Evolutionary conservation across 2,888 invertebrate genomes (phyloP).

Genomic region (Netelia virgata): DNA sequence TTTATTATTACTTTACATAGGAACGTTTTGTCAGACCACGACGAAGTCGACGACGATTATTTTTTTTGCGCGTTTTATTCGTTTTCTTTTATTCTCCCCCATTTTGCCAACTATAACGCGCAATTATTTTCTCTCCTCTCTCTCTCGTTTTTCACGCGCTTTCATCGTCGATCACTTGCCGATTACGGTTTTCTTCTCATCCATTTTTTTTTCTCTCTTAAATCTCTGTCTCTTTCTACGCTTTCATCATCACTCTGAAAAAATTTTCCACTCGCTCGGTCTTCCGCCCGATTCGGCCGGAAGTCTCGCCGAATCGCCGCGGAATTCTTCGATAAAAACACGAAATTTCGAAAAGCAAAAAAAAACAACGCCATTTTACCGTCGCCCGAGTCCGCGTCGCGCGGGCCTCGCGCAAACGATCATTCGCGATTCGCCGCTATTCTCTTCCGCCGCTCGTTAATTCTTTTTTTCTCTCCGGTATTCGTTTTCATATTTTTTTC

Average conservation of each 20-base stretch:
- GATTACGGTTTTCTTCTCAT: constrained; percentile 43
- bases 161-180: constrained; percentile 66
- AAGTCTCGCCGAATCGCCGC: constrained; percentile 52
- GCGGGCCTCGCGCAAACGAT: constrained; percentile 8
- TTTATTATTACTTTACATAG: constrained; percentile 84
- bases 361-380: constrained; percentile 3
- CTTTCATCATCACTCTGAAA: constrained; percentile 41
- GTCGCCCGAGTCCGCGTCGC: constrained; percentile 36
- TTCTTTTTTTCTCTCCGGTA: constrained; percentile 58
- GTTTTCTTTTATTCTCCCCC: constrained; percentile 22
- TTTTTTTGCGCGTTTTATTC: constrained; percentile 53
- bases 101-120: constrained; percentile 59
- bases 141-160: constrained; percentile 60
- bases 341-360: constrained; percentile 4
- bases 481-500: constrained; percentile 16
- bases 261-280: constrained; percentile 34
- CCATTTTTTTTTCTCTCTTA: constrained; percentile 21
- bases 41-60: constrained; percentile 74
- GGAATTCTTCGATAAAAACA: constrained; percentile 18
- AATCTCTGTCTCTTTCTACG: constrained; percentile 44
- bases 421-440: neutral
- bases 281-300: constrained; percentile 54
- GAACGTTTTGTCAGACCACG: constrained; percentile 82
- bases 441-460: constrained; percentile 1
- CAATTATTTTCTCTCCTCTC: constrained; percentile 56